Base-by-base conservation (phyloP, 2,113 vertebrate species). In the Myotis brandtii region DNA sequence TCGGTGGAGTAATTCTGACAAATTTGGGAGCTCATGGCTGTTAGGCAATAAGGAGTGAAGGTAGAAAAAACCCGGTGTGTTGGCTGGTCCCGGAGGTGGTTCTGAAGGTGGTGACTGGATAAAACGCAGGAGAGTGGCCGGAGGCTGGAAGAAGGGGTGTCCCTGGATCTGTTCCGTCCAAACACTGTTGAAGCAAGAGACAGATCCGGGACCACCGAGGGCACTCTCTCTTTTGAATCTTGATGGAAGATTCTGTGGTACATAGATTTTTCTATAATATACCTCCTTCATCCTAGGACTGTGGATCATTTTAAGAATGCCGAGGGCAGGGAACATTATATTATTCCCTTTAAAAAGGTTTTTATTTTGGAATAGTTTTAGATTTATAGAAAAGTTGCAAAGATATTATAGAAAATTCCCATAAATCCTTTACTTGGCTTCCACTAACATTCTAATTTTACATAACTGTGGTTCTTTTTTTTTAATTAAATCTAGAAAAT, bases 351-450 rank as follows among this genome's bases (percentile, higher is more conserved):
- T 86, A 5, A 13, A 48, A 88, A 77, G 1, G 8, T 84, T 80
- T 80, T 86, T 21, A 32, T 70, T 90, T 93, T 87, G 64, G 4
- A 89, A 82, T 37, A 32, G 69, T 32, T 89, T 87, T 76, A 76
- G n/a, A 40, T 54, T 93, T 73, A 16, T 73, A 52, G 40, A 52
- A 92, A 85, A 54, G 16, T 72, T 64, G 48, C 46, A 82, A 75
- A 87, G n/a, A 8, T 75, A 34, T 59, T 54, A 48, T 13, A 62
- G 54, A 69, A 46, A 76, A 96, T 95, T 54, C 7, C 18, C 27
- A 30, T 34, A 9, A 27, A 50, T 66, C 30, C 10, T 90, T 94
- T 56, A 43, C 54, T 9, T 11, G 32, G 3, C 1, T 86, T 89
- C 30, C 40, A 16, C 18, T 75, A 69, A 27, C 32, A 11, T 91